Conservation (phyloP, 1,140 invertebrate genomes). For the Brachionus calyciflorus region DNA sequence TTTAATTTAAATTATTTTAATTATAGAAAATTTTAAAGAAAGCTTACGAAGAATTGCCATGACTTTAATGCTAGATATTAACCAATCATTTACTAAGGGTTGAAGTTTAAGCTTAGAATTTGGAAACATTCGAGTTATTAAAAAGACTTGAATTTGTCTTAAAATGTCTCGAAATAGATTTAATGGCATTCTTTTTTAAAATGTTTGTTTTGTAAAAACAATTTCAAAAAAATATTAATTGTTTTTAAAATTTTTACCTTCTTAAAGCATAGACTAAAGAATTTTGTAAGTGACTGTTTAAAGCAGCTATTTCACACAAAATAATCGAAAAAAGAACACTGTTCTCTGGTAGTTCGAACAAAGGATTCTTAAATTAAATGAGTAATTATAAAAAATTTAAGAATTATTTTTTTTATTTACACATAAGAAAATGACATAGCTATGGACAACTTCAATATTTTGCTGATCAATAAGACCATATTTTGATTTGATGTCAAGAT, state of each 20-base stretch:
- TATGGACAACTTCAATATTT: conserved; percentile 8
- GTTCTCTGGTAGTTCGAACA: conserved; percentile 16
- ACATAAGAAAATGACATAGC: conserved; percentile 1
- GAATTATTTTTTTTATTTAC: not conserved
- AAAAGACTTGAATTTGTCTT: conserved; percentile 36
- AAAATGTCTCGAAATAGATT: conserved; percentile 29
- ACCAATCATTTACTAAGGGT: conserved; percentile 17
- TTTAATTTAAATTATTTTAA: not conserved
- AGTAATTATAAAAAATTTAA: not conserved
- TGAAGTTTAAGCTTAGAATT: not conserved
- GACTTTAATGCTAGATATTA: conserved; percentile 9
- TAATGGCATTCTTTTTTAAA: conserved; percentile 29
- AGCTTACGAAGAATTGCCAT: conserved; percentile 21
- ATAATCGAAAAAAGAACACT: conserved; percentile 20
- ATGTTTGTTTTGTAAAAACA: no score
- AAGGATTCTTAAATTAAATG: conserved; percentile 11
- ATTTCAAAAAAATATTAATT: not conserved
- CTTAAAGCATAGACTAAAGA: conserved; percentile 23
- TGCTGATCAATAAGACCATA: not conserved
- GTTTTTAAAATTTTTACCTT: not conserved
- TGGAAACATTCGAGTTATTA: not conserved
- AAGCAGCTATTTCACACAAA: conserved; percentile 5
- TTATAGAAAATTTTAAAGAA: not conserved
- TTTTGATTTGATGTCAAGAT: not conserved
- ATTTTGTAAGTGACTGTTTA: conserved; percentile 21